These are phyloP conservation scores for Pentamera pediparva DNA, from an alignment of 53 echinoderm and acorn worm genomes.

Conservation along the genomic window DNA sequence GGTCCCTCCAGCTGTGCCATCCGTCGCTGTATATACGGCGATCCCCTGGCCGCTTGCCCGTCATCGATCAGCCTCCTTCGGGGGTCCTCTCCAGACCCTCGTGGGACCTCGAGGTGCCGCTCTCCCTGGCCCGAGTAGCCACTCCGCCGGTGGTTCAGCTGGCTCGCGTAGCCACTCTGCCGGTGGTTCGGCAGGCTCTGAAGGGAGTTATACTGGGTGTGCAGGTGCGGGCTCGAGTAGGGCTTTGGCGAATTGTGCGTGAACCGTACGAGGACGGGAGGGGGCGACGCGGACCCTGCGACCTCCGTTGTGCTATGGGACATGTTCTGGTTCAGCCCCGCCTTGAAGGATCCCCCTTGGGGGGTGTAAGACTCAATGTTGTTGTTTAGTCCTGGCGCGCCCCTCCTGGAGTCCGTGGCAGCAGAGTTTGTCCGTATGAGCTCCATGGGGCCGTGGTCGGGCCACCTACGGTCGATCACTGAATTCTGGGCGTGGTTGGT, in stretches of 20 bases:
- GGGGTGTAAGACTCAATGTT: slow-evolving; percentile 42
- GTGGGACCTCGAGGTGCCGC: not conserved
- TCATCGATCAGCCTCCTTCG: slow-evolving; percentile 3
- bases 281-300: not conserved
- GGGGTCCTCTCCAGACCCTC: not conserved
- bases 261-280: no score
- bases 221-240: not conserved
- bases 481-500: slow-evolving; percentile 1
- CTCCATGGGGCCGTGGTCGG: not conserved
- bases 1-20: slow-evolving; percentile 60
- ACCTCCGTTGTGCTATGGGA: slow-evolving; percentile 48
- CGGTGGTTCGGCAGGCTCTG: slow-evolving; percentile 16
- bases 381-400: slow-evolving; percentile 40
- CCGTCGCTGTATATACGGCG: slow-evolving; percentile 70
- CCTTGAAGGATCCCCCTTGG: not conserved
- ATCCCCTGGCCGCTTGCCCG: slow-evolving; percentile 61
- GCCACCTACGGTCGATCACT: not conserved
- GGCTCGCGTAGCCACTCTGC: not conserved
- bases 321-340: slow-evolving; percentile 51
- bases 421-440: not conserved
- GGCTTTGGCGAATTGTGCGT: not conserved
- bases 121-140: not conserved
- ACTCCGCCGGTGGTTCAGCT: not conserved
- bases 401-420: not conserved
- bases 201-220: slow-evolving; percentile 20